Evolutionary conservation across 2,797 vertebrate species (phyloP), one percentile per base, ranked within the genome.

Genomic region (Sebastes hubbsi): DNA sequence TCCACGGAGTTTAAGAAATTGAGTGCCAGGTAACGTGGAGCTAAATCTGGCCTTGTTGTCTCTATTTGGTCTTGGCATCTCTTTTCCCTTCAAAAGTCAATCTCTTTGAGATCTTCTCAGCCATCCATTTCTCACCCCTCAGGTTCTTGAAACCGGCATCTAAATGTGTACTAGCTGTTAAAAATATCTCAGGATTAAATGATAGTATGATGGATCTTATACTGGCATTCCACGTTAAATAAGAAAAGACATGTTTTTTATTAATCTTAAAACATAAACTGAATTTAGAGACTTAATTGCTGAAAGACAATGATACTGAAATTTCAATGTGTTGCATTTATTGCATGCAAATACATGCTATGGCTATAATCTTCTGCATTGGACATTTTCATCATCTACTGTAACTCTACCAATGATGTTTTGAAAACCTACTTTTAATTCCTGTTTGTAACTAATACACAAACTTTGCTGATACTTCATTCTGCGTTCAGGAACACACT

Each of bases 1-100:
- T 65, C 74, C 76, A 78, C 27, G 4, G 71, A 83, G 81, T 88
- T 92, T 80, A 89, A 90, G 75, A 91, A 84, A 90, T 82, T 65
- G 82, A 69, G 64, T 81, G 83, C 88, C 87, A 91, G 76, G 78
- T 87, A 90, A 90, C 65, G 20, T 79, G 56, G 34, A 14, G 68
- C 77, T 91, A 93, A 94, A 88, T 91, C 84, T 90, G 83, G 64
- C 42, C 72, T 74, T 65, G 29, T 80, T 86, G 63, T 83, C 75
- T 85, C 46, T 30, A 71, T 78, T 81, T 82, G 64, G 61, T 70
- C 34, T 77, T 58, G 5, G 56, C 65, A 46, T 68, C 30, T 52
- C n/a, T 80, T 82, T 70, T 70, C 38, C 32, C n/a, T 13, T 71
- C 22, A 68, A 38, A 65, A 65, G 67, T 83, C 55, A 76, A 54